Evolutionary conservation across 2,797 vertebrate genomes (phyloP), one percentile per base, ranked within the genome.

Genomic region (Arnoldichthys spilopterus): DNA sequence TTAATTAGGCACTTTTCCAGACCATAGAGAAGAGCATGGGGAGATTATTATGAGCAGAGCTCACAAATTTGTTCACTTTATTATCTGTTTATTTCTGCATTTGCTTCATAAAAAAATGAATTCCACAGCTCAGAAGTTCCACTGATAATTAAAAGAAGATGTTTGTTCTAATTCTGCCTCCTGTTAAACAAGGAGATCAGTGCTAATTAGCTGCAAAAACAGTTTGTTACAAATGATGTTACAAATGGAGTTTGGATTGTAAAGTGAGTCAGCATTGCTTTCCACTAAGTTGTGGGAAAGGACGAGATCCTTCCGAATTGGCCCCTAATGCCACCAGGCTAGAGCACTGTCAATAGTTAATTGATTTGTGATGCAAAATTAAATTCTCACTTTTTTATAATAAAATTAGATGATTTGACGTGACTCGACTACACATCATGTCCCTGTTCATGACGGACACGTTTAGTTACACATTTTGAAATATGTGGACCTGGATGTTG

Each of bases 51-150:
- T 26, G 56, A 45, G 49, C n/a, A 32, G 26, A 37, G n/a, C 53
- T 62, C 54, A 79, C 45, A 79, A 61, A 76, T 63, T 12, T 22
- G 54, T 66, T 62, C 16, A 40, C 24, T 79, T 76, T 34, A 61
- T 54, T 54, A 30, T 69, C 20, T 45, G 20, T 72, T 80, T 72
- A 75, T 56, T 71, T 62, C 12, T 67, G 13, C 54, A 24, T 66
- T 30, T 43, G 4, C 63, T 26, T 77, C 24, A 79, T 74, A 67
- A 4, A 24, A 1, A 15, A 74, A 73, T 30, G n/a, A 37, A 15
- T 56, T 26, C 72, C n/a, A 30, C 77, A 37, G 20, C 54, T 61
- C 54, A 22, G n/a, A 74, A 16, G 30, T 63, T 62, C 16, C 28
- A 7, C 47, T 28, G 53, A 74, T 77, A 20, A 79, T 66, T 67